A percentile compares a stretch with the other conserved stretches of the same genome.
Evolutionary conservation across 2,113 vertebrate species (phyloP).

Genomic region (Pterocles gutturalis): DNA sequence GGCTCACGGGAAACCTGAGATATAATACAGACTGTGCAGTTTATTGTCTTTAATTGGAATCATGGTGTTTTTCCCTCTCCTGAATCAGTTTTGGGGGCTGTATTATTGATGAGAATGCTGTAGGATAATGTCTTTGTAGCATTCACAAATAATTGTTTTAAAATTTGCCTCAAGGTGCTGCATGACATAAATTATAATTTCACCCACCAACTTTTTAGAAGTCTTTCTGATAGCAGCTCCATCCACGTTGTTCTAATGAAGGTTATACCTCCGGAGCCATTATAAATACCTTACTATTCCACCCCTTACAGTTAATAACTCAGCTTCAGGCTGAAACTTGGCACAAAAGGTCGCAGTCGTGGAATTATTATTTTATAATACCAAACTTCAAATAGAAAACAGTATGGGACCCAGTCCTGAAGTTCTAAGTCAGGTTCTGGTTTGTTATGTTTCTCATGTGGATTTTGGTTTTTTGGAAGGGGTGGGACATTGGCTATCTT

Average conservation of each 20-base stretch:
- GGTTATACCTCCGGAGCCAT: neutral
- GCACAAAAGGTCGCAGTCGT: neutral
- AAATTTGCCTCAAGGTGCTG: constrained; percentile 64
- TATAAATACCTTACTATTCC: constrained; percentile 25
- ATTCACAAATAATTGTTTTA: constrained; percentile 73
- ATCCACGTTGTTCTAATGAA: constrained; percentile 21
- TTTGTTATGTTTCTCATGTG: neutral
- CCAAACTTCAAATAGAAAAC: constrained; percentile 4
- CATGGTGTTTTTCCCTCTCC: neutral
- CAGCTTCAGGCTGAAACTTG: constrained; percentile 36
- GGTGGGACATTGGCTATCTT: neutral
- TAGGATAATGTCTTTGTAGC: constrained; percentile 52
- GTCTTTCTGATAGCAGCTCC: neutral
- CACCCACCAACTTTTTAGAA: constrained; percentile 17
- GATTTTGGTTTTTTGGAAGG: neutral
- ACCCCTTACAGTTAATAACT: constrained; percentile 41
- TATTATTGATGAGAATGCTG: constrained; percentile 52
- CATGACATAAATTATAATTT: constrained; percentile 57
- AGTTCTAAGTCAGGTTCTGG: neutral
- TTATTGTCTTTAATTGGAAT: constrained; percentile 55
- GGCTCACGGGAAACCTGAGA: constrained; percentile 15
- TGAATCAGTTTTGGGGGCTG: neutral
- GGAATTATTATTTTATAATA: constrained; percentile 22
- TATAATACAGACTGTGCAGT: neutral
- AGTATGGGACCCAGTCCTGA: neutral